Evolutionary conservation across 2,888 invertebrate species (phyloP), one percentile per base, ranked within the genome.

Genomic region (Microplitis manilae): DNA sequence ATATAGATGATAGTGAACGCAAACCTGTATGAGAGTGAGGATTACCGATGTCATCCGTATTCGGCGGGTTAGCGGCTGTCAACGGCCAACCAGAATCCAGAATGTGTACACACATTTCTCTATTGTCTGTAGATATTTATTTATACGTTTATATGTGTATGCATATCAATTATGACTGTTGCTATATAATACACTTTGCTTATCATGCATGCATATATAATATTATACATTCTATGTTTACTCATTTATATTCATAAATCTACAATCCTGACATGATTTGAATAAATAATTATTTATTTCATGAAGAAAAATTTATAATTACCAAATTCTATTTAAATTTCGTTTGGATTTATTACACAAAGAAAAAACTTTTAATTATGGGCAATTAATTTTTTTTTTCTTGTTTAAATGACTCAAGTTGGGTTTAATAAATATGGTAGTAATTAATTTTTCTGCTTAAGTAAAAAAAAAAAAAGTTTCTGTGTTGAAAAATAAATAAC

Each of bases 21-120:
- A 84, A 87, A 86, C 84, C 84, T 85, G 85, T 87, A 80, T 85
- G 88, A 86, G 87, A 86, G 85, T 85, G 85, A 87, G 89, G 89
- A 89, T 89, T 89, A 89, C 86, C 86, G 80, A 84, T 85, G 86
- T 87, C 87, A 87, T 87, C 86, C 85, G 87, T 87, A 87, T 87
- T 87, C 87, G 85, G 85, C 86, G 88, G 88, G 87, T 89, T 88
- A 87, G 88, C 85, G 85, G 85, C 87, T 89, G 89, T 89, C 89
- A 89, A 84, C 88, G 85, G 81, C 76, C 79, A 62, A 76, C 62
- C 70, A 67, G 50, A 50, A 50, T 50, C 50, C 50, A 50, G 50
- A 13, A 74, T 60, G n/a, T 64, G 68, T 65, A 41, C 70, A 77
- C 72, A 70, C 75, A 2, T 50, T 50, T 8, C 50, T 62, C 17